phyloP scores from a whole-genome alignment of 2,797 vertebrate genomes.

The Leuciscus waleckii region DNA sequence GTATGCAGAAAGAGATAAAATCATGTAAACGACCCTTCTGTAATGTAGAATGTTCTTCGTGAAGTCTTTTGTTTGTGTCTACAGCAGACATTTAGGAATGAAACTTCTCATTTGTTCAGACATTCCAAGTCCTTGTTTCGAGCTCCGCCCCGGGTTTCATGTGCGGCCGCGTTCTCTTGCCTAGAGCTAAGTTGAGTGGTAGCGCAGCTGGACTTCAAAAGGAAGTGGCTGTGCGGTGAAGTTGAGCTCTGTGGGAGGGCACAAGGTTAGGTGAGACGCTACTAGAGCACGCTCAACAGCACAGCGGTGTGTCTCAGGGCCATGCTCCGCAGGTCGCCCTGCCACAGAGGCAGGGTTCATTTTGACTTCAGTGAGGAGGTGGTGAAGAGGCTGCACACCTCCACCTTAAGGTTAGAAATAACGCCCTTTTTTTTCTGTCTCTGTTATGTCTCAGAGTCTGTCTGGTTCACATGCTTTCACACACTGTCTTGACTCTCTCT shows the following conservation, averaged over 20 bases:
- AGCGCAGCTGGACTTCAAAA: constrained; percentile 51
- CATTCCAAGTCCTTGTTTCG: constrained; percentile 14
- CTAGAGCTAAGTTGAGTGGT: constrained; percentile 24
- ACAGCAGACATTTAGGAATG: not conserved
- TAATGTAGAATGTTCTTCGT: not conserved
- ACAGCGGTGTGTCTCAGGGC: constrained; percentile 63
- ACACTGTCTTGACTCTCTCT: not conserved
- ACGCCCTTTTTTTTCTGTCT: constrained; percentile 10
- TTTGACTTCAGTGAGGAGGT: constrained; percentile 87
- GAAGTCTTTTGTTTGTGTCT: constrained; percentile 1
- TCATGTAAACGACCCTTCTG: not conserved
- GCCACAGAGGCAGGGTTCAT: constrained; percentile 81
- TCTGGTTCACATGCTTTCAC: constrained; percentile 26
- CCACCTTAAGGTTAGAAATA: constrained; percentile 76
- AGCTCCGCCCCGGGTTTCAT: constrained; percentile 58
- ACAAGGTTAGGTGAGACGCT: constrained; percentile 21
- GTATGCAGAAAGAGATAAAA: not conserved
- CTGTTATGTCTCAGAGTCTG: not conserved
- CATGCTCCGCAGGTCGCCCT: constrained; percentile 82
- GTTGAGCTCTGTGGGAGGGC: constrained; percentile 52
- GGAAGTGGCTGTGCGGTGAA: constrained; percentile 60
- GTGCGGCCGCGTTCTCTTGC: constrained; percentile 3
- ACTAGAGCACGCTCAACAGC: constrained; percentile 25
- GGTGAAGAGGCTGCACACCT: constrained; percentile 76
- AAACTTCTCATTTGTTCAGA: constrained; percentile 11